A percentile compares a stretch with the other conserved stretches of the same genome.
These are phyloP conservation scores for Formica selysi DNA, from an alignment of 1,140 invertebrate genomes.

Conservation along the genomic window DNA sequence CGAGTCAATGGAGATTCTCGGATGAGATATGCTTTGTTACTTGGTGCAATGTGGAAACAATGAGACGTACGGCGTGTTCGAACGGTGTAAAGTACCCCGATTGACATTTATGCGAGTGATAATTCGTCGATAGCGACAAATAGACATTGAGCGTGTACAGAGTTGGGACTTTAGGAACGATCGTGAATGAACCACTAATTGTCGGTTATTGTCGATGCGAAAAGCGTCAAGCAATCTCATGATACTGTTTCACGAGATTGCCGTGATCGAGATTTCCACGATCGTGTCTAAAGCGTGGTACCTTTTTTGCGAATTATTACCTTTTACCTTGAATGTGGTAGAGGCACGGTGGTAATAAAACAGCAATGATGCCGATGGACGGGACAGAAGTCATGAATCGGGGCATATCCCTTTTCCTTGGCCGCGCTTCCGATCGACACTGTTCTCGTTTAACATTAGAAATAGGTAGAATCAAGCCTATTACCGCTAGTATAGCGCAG, in stretches of 20 bases:
- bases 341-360: constrained; percentile 82
- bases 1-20: constrained; percentile 77
- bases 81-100: constrained; percentile 33
- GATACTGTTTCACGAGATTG: background rate
- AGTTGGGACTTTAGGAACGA: constrained; percentile 72
- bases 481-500: constrained; percentile 68
- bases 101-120: constrained; percentile 58
- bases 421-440: constrained; percentile 82
- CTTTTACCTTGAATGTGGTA: constrained; percentile 83
- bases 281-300: constrained; percentile 72
- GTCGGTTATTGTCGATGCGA: background rate
- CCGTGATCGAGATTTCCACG: constrained; percentile 10
- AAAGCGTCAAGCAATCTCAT: constrained; percentile 2
- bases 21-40: constrained; percentile 31
- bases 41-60: constrained; percentile 65
- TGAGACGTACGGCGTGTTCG: constrained; percentile 33
- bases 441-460: constrained; percentile 84
- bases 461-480: constrained; percentile 80
- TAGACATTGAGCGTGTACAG: constrained; percentile 71
- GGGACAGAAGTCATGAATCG: constrained; percentile 83
- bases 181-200: constrained; percentile 57
- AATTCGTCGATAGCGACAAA: constrained; percentile 57
- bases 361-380: constrained; percentile 84
- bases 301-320: constrained; percentile 76
- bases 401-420: constrained; percentile 81